A percentile compares a stretch with the other conserved stretches of the same genome.
These are phyloP conservation scores for Parapsyche elsis DNA, from an alignment of 1,140 invertebrate species.

Conservation along the genomic window DNA sequence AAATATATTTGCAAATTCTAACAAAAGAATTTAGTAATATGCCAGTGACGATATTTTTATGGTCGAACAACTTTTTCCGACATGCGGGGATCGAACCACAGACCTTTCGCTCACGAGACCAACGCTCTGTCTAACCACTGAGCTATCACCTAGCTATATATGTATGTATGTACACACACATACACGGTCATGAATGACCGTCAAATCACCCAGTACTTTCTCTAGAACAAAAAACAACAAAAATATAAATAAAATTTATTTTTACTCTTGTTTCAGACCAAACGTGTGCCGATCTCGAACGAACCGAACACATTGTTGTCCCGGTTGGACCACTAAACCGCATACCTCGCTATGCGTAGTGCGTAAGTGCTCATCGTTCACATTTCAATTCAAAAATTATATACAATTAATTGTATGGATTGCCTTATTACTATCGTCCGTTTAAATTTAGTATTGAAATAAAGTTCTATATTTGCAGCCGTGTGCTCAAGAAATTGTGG, in stretches of 20 bases:
- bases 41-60: no score
- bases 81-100: no score
- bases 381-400: not conserved
- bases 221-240: no score
- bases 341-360: conserved; percentile 80
- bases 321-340: conserved; percentile 81
- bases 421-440: not conserved
- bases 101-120: no score
- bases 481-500: conserved; percentile 80
- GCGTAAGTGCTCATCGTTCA: conserved; percentile 73
- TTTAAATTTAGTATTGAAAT: conserved; percentile 19
- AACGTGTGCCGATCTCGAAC: conserved; percentile 80
- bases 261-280: conserved; percentile 72
- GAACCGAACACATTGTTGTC: conserved; percentile 80
- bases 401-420: not conserved
- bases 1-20: no score
- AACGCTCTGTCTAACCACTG: not conserved
- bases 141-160: not conserved
- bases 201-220: not conserved
- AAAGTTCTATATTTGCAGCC: conserved; percentile 69
- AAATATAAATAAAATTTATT: conserved; percentile 30
- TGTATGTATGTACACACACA: not conserved
- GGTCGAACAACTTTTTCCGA: no score
- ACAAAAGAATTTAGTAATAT: no score
- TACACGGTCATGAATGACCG: not conserved